Base-by-base conservation (phyloP, 2,113 vertebrate genomes). In the Canis aureus region DNA sequence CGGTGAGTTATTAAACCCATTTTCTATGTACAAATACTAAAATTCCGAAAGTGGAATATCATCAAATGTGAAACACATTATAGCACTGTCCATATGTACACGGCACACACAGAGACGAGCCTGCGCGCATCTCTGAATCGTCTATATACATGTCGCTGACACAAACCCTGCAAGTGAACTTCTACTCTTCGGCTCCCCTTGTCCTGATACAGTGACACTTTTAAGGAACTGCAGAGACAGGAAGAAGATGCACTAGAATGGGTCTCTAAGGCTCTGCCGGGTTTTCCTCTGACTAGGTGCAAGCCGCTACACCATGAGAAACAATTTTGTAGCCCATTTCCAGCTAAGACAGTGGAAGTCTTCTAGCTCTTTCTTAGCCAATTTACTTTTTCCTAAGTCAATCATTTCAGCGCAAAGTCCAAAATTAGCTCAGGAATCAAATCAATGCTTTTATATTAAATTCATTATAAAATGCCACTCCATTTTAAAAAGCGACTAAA, bases 11-110 rank as follows among this genome's bases (percentile, higher is more conserved):
- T 97, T 94, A 84, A 98, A 98, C 81, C 95, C 97, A 49, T 85
- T 93, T 93, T 97, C 93, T 99, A 98, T 99, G 94, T 99, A 99
- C 97, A 99, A 95, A 97, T 86, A 98, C 89, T 98, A 98, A 97
- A 99, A 99, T 99, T 99, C 98, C 98, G 8, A 97, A 99, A 98
- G 97, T 98, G 99, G 98, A 99, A 98, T 38, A 99, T 96, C 97
- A 98, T 97, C 71, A 97, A 98, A 99, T 98, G 98, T 98, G 98
- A 99, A 98, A 98, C 98, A 98, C 98, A 98, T 98, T 96, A 98
- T 98, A 97, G 96, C 95, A 91, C 94, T 95, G 98, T 55, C 98
- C 74, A 53, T 97, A 98, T 96, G 96, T 95, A 98, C 98, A 98
- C 81, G 20, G 97, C 95, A 94, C 95, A 84, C 95, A 97, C 80